Evolutionary conservation across 2,113 vertebrate species (phyloP).

Genomic region (Setophaga kirtlandii): DNA sequence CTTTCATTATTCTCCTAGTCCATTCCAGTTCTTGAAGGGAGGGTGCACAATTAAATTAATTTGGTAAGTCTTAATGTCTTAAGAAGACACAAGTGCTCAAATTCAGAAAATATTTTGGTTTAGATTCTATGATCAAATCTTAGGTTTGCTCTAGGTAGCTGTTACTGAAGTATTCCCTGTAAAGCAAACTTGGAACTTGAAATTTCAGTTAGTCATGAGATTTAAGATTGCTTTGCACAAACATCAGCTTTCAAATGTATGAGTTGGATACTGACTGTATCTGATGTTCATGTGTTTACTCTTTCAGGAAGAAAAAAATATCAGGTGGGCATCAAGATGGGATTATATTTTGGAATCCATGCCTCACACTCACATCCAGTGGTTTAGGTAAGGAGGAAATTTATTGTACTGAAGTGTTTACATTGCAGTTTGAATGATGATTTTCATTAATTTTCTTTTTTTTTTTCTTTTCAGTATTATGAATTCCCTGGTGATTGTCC

Average conservation of each 20-base stretch:
- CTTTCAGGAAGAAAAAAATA: constrained; percentile 82
- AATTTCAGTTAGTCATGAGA: neutral
- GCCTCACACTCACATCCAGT: constrained; percentile 98
- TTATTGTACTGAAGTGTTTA: neutral
- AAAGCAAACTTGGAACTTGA: neutral
- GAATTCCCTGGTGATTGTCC: constrained; percentile 98
- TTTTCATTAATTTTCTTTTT: neutral
- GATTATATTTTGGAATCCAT: constrained; percentile 99
- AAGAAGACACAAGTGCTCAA: neutral
- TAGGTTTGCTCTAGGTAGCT: neutral
- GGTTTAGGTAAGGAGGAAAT: constrained; percentile 89
- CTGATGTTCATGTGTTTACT: neutral
- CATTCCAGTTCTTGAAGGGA: neutral
- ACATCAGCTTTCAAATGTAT: neutral
- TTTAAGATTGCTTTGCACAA: neutral
- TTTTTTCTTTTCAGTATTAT: constrained; percentile 84
- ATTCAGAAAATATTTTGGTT: neutral
- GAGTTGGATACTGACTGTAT: neutral
- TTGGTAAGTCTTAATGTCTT: neutral
- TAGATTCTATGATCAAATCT: neutral
- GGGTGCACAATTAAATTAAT: neutral
- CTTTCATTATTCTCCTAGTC: neutral
- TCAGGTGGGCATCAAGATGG: constrained; percentile 98
- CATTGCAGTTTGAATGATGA: neutral
- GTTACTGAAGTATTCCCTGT: neutral